These are phyloP conservation scores for Oenanthe melanoleuca DNA, from an alignment of 2,113 vertebrate species.

Conservation along the genomic window DNA sequence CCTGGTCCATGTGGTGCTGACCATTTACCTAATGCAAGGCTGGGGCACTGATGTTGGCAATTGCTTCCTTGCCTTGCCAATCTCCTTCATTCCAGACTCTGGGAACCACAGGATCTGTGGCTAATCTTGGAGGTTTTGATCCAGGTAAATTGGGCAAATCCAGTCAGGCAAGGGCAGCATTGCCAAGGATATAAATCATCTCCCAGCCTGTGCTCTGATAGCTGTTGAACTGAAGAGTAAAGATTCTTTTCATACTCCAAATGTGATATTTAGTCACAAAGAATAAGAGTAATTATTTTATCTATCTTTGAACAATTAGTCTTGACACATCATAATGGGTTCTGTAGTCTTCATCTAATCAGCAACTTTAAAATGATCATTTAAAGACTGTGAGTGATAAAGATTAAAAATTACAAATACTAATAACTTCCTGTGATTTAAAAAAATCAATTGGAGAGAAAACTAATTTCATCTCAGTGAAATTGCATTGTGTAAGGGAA, in stretches of 20 bases:
- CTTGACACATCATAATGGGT: neutral
- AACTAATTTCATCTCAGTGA: neutral
- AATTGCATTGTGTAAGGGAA: neutral
- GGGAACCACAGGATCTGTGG: neutral
- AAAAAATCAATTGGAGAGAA: neutral
- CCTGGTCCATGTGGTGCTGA: neutral
- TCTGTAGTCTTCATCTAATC: slow-evolving; percentile 5
- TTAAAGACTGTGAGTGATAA: neutral
- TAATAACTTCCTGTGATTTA: neutral
- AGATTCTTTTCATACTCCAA: neutral
- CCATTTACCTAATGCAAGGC: no score
- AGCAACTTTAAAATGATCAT: neutral
- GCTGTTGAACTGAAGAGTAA: neutral
- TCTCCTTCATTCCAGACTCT: neutral
- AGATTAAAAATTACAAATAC: slow-evolving; percentile 26
- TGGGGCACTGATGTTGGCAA: neutral
- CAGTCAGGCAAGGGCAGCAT: neutral
- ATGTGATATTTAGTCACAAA: neutral
- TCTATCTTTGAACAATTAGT: neutral
- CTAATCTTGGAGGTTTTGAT: neutral
- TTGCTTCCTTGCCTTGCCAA: neutral
- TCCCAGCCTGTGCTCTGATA: neutral
- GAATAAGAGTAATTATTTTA: slow-evolving; percentile 1
- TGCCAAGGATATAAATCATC: neutral
- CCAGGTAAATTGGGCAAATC: neutral